Percentiles rank a stretch among this genome's conserved stretches.
Evolutionary conservation across 1,140 invertebrate species (phyloP).

Genomic region (Scylla paramamosain): DNA sequence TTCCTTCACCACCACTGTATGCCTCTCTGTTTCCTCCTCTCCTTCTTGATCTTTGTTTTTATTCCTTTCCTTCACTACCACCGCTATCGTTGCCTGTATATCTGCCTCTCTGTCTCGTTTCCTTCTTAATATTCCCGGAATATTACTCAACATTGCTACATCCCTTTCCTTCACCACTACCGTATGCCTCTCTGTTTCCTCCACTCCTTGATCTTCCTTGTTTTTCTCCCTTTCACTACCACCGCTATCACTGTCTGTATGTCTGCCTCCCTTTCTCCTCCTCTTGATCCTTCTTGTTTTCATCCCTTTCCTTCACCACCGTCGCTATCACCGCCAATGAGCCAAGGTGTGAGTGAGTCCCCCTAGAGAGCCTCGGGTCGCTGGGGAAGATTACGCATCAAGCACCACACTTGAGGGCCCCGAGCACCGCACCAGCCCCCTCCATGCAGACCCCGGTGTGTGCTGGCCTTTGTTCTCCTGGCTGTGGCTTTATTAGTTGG

Average conservation of each 20-base stretch:
- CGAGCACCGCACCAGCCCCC: not conserved
- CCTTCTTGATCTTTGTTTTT: no score
- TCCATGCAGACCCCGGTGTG: not conserved
- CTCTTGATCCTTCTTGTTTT: no score
- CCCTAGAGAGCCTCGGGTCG: not conserved
- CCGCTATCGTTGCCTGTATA: no score
- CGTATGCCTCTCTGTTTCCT: not conserved
- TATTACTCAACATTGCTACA: no score
- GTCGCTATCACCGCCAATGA: not conserved
- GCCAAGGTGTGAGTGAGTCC: not conserved
- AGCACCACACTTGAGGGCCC: not conserved
- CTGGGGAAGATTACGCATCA: not conserved
- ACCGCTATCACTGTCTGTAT: no score
- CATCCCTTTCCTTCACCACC: not conserved
- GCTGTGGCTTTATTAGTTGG: no score
- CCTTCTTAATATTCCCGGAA: not conserved
- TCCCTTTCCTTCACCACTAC: no score
- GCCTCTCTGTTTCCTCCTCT: no score
- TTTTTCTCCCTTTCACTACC: not conserved
- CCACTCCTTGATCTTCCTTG: not conserved
- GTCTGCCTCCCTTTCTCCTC: no score
- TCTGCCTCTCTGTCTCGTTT: not conserved
- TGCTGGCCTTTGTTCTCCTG: not conserved
- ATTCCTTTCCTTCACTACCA: no score
- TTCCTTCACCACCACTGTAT: no score